These are phyloP conservation scores for Aleadryas rufinucha DNA, from an alignment of 2,113 vertebrate genomes.

Conservation along the genomic window DNA sequence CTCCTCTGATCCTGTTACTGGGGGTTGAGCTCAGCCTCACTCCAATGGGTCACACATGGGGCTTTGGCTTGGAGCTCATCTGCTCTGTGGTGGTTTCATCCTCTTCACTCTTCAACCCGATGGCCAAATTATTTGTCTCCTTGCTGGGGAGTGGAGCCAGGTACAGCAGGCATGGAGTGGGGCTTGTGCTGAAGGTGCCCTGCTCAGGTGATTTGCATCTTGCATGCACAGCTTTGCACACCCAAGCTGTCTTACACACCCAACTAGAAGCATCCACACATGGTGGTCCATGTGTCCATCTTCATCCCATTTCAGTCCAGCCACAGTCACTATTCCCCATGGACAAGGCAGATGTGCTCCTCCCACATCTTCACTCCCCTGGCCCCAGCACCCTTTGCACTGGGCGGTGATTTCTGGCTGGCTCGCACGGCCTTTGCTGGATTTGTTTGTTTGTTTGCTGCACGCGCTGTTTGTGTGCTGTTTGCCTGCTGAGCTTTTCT, in stretches of 20 bases:
- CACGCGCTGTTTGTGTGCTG: not conserved
- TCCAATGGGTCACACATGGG: fast-evolving
- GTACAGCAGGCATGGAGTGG: not conserved
- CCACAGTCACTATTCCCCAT: fast-evolving
- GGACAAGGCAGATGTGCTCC: not conserved
- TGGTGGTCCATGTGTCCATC: fast-evolving
- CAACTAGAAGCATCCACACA: not conserved
- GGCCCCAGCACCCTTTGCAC: not conserved
- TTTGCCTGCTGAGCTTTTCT: constrained; percentile 62
- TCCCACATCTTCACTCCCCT: not conserved
- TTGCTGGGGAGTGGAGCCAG: fast-evolving
- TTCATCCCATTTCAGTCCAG: not conserved
- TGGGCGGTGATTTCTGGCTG: not conserved
- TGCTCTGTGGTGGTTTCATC: not conserved
- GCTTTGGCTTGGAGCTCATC: not conserved
- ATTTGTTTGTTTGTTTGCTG: constrained; percentile 47
- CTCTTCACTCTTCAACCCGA: not conserved
- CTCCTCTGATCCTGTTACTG: not conserved
- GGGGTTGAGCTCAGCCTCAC: not conserved
- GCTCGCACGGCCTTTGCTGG: not conserved
- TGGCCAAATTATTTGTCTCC: not conserved
- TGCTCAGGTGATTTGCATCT: not conserved
- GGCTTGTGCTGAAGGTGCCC: fast-evolving
- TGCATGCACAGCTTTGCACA: not conserved
- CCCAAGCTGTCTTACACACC: not conserved